phyloP scores from a whole-genome alignment of 2,797 vertebrate species.

The Tokudaia muenninki region DNA sequence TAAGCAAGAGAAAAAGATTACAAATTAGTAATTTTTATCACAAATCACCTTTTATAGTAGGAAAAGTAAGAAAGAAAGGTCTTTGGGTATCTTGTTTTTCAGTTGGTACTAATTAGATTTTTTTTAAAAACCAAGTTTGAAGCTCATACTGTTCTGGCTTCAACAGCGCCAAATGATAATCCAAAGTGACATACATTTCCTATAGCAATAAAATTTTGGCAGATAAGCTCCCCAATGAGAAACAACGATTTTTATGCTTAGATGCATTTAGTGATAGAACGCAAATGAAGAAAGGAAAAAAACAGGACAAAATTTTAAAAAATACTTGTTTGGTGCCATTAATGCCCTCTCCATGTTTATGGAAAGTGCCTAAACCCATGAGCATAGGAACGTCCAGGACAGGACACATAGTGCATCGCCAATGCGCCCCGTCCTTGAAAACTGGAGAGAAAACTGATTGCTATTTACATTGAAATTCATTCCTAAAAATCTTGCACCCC shows the following conservation, averaged over 20 bases:
- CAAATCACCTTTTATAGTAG: constrained; percentile 61
- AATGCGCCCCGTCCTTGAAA: constrained; percentile 55
- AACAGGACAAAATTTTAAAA: constrained; percentile 74
- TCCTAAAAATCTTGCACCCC: constrained; percentile 71
- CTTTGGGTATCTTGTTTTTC: constrained; percentile 76
- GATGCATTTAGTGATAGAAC: constrained; percentile 82
- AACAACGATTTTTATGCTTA: constrained; percentile 84
- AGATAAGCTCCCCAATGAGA: constrained; percentile 86
- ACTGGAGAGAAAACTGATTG: constrained; percentile 54
- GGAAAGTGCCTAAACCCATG: constrained; percentile 65
- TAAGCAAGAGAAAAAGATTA: constrained; percentile 61
- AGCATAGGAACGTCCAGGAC: constrained; percentile 54
- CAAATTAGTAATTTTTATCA: constrained; percentile 57
- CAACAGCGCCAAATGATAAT: constrained; percentile 85
- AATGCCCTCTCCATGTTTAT: constrained; percentile 72
- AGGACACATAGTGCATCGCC: constrained; percentile 51
- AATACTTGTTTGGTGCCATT: constrained; percentile 49
- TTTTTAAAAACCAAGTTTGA: constrained; percentile 78
- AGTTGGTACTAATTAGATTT: constrained; percentile 79
- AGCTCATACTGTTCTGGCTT: constrained; percentile 81
- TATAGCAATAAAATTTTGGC: constrained; percentile 86
- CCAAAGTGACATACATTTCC: constrained; percentile 86
- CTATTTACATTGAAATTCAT: constrained; percentile 67
- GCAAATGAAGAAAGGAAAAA: constrained; percentile 77
- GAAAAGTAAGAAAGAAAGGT: constrained; percentile 71